A percentile compares a stretch with the other conserved stretches of the same genome.
phyloP scores from a whole-genome alignment of 2,113 vertebrate genomes.

The Hypomesus transpacificus region DNA sequence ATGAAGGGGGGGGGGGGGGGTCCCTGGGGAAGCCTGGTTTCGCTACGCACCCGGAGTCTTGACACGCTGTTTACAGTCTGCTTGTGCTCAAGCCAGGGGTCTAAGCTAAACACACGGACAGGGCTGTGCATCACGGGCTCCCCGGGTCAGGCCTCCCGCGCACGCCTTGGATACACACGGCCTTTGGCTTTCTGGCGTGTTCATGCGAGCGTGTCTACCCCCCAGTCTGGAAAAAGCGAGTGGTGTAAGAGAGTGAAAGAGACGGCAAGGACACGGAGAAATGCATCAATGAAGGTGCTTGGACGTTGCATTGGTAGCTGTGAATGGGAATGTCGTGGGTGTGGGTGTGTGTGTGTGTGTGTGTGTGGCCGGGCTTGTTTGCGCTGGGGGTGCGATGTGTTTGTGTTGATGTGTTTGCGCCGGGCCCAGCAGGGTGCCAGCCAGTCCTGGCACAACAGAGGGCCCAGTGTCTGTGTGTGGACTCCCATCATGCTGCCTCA shows the following conservation, averaged over 20 bases:
- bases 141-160: neutral
- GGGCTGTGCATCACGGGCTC: neutral
- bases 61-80: slow-evolving; percentile 1
- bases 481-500: neutral
- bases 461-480: slow-evolving; percentile 40
- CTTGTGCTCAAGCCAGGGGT: neutral
- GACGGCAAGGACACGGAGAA: neutral
- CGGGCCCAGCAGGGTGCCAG: slow-evolving; percentile 29
- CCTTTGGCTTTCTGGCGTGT: too few relatives aligned
- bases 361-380: neutral
- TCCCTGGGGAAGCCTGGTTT: neutral
- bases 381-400: neutral
- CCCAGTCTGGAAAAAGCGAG: neutral
- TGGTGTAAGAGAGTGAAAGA: neutral
- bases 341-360: neutral
- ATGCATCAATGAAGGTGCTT: neutral
- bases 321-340: slow-evolving; percentile 14
- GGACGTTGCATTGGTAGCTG: neutral
- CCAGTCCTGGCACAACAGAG: slow-evolving; percentile 23
- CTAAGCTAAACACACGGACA: slow-evolving; percentile 11
- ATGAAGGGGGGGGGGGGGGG: neutral
- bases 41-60: neutral
- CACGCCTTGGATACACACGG: neutral
- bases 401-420: slow-evolving; percentile 32
- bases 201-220: too few relatives aligned